phyloP scores from a whole-genome alignment of 1,140 invertebrate genomes.

The Spodoptera litura region DNA sequence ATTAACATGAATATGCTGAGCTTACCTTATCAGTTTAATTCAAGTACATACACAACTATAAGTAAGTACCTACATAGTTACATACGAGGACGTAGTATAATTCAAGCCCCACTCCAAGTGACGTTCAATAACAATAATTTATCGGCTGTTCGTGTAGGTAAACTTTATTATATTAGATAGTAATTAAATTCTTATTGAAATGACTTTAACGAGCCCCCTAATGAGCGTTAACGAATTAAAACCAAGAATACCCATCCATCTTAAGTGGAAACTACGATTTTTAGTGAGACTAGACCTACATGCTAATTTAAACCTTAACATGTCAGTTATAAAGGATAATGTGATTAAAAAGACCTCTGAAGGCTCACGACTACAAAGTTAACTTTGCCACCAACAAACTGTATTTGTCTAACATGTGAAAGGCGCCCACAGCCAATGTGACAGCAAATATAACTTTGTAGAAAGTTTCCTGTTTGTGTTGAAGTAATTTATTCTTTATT shows the following conservation, averaged over 20 bases:
- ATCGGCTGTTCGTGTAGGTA: background rate
- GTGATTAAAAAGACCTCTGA: background rate
- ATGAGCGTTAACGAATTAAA: slow-evolving; percentile 32
- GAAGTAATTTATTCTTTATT: slow-evolving; percentile 40
- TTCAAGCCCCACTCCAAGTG: no score
- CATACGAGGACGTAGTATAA: no score
- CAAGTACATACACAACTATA: no score
- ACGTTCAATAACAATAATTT: no score
- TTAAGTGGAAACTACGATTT: slow-evolving; percentile 12
- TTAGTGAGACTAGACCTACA: background rate
- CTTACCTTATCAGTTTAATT: no score
- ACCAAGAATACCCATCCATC: slow-evolving; percentile 7
- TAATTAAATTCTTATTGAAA: slow-evolving; percentile 16
- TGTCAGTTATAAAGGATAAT: slow-evolving; percentile 12
- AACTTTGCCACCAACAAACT: background rate
- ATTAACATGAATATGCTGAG: no score
- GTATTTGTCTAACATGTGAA: background rate
- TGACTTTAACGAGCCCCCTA: background rate
- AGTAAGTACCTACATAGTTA: no score
- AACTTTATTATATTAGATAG: background rate
- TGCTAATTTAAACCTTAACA: slow-evolving; percentile 6
- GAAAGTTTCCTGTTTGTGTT: background rate
- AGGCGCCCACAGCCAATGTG: background rate
- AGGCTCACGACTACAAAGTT: background rate
- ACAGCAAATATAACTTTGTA: slow-evolving; percentile 8